Base-by-base conservation (phyloP, 1,140 invertebrate genomes). In the Meloidogyne chitwoodi region DNA sequence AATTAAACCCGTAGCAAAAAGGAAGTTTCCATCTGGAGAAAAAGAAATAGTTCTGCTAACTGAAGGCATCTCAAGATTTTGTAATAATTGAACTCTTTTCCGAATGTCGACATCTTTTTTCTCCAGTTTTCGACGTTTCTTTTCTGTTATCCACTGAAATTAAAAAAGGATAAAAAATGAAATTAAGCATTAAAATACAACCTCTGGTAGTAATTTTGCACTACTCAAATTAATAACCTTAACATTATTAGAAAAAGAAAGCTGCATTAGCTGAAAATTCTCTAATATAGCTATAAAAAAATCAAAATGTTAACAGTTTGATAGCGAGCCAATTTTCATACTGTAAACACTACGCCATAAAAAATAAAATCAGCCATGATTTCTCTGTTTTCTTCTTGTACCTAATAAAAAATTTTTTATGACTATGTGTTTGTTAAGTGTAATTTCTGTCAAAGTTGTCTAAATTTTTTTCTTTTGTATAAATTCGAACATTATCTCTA, bases 181-280 rank as follows among this genome's bases (percentile, higher is more conserved):
- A 82, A 69, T n/a, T n/a, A n/a, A 24, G 77, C 4, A 41, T 24
- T 75, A 77, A 41, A 74, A 27, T 71, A 80, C 91, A 91, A 96
- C 94, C 88, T 98, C 95, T 73, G 96, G 96, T 77, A 98, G 89
- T 41, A 94, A 94, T 90, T 96, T 98, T 78, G 95, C 95, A 78
- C 93, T 92, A 88, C 93, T 97, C 27, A 98, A 89, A 90, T 98
- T 98, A 87, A 98, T 98, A 74, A 98, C 96, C 90, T 98, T 98
- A 3, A 98, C 91, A 90, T 97, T 93, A 89, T 98, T 98, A 38
- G 89, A 88, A 77, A 87, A 87, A 19, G 88, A 88, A 41, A 90
- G 87, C 79, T 90, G 89, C 90, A 91, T 91, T 64, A 62, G 22
- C 19, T 8, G 14, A 24, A 67, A 79, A 38, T 79, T 77, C 27